Evolutionary conservation across 2,797 vertebrate genomes (phyloP).

Genomic region (Clamator glandarius): DNA sequence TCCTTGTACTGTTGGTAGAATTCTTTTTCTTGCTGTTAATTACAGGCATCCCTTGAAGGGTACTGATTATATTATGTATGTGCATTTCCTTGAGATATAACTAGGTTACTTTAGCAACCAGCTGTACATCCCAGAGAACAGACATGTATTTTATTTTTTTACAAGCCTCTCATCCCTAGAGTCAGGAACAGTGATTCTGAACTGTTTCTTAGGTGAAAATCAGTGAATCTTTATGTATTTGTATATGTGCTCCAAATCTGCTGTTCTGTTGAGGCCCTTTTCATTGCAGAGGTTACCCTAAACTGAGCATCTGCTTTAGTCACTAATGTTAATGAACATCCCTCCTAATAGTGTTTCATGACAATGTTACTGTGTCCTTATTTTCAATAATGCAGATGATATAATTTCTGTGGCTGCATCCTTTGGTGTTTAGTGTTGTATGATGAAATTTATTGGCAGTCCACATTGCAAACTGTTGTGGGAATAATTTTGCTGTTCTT

Average conservation of each 20-base stretch:
- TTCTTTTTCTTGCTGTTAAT: background rate
- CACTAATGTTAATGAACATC: background rate
- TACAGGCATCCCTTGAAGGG: background rate
- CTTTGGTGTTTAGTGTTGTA: background rate
- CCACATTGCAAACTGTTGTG: background rate
- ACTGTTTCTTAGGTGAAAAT: background rate
- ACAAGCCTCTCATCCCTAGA: background rate
- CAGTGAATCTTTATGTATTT: background rate
- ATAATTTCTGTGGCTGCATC: background rate
- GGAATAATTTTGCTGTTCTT: background rate
- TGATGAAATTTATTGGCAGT: background rate
- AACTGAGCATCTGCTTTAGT: background rate
- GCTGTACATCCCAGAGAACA: background rate
- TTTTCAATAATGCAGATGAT: accelerated
- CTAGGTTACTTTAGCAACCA: background rate
- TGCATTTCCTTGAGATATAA: background rate
- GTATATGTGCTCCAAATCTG: background rate
- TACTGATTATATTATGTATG: background rate
- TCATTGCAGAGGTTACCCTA: background rate
- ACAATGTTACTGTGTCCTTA: background rate
- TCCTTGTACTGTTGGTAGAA: background rate
- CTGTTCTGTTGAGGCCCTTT: background rate
- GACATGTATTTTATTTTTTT: background rate
- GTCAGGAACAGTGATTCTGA: background rate
- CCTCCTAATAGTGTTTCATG: background rate